These are phyloP conservation scores for Gryon sp. DNA, from an alignment of 1,140 invertebrate genomes.

Conservation along the genomic window DNA sequence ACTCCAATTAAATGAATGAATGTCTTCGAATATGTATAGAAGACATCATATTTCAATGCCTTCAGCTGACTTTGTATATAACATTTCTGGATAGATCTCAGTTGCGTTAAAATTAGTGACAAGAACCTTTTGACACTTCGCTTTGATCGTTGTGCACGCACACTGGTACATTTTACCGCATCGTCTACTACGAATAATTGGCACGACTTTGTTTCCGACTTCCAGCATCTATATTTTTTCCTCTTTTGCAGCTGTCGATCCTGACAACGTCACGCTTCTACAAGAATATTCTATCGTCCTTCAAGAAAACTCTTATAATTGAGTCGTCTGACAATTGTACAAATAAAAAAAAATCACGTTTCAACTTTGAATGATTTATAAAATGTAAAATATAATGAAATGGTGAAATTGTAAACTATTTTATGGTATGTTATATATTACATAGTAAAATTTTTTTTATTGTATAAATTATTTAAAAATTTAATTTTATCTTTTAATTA, in stretches of 20 bases:
- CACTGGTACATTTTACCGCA: conserved; percentile 6
- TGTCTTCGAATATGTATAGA: too few species aligned
- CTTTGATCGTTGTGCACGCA: conserved; percentile 25
- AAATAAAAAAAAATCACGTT: too few species aligned
- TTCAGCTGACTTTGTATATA: conserved; percentile 15
- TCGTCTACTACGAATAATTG: conserved; percentile 14
- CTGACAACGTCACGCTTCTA: not conserved
- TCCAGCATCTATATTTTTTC: conserved; percentile 12
- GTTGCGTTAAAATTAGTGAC: conserved; percentile 11
- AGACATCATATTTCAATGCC: conserved; percentile 20
- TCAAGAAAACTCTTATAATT: conserved; percentile 5
- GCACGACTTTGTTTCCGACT: conserved; percentile 11
- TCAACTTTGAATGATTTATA: too few species aligned
- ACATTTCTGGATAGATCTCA: conserved; percentile 23
- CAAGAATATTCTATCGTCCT: conserved; percentile 11
- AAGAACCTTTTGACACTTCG: conserved; percentile 35
- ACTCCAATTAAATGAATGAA: too few species aligned
- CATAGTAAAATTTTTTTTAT: too few species aligned
- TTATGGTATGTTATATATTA: too few species aligned
- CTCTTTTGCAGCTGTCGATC: not conserved
- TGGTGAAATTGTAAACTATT: too few species aligned
- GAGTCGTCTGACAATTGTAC: too few species aligned
- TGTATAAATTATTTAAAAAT: too few species aligned
- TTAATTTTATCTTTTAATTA: too few species aligned
- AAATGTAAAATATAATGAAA: too few species aligned